These are phyloP conservation scores for Eupithecia dodoneata DNA, from an alignment of 2,888 invertebrate species.

Conservation along the genomic window DNA sequence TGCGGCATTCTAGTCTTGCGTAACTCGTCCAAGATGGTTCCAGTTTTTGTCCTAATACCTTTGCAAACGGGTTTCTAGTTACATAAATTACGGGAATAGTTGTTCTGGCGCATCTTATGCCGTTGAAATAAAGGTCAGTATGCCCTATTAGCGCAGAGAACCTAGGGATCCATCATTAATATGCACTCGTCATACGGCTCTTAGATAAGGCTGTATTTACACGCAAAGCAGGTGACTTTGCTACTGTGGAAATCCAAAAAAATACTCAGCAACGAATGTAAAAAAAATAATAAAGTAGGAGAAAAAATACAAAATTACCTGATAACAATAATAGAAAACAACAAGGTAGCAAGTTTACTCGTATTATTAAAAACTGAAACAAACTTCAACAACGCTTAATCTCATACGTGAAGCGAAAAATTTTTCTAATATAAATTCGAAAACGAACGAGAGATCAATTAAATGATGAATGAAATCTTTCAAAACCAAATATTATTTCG, in stretches of 20 bases:
- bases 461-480: too few species aligned
- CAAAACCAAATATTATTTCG: too few species aligned
- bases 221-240: constrained; percentile 5
- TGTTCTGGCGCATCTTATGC: constrained; percentile 23
- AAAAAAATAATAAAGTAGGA: too few species aligned
- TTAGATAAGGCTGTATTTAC: constrained; percentile 24
- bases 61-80: constrained; percentile 54
- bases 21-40: constrained; percentile 69
- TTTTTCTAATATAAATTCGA: too few species aligned
- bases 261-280: too few species aligned
- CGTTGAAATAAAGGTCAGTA: constrained; percentile 18
- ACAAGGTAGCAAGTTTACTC: too few species aligned
- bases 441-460: too few species aligned
- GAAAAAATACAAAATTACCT: too few species aligned
- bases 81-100: constrained; percentile 43
- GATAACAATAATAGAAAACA: too few species aligned
- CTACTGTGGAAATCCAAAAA: background rate
- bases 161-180: constrained; percentile 41
- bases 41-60: constrained; percentile 72
- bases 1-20: constrained; percentile 73
- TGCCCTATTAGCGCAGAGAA: constrained; percentile 10
- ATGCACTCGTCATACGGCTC: constrained; percentile 47
- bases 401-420: too few species aligned
- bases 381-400: too few species aligned
- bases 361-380: too few species aligned